Evolutionary conservation across 2,797 vertebrate species (phyloP).

Genomic region (Varecia variegata): DNA sequence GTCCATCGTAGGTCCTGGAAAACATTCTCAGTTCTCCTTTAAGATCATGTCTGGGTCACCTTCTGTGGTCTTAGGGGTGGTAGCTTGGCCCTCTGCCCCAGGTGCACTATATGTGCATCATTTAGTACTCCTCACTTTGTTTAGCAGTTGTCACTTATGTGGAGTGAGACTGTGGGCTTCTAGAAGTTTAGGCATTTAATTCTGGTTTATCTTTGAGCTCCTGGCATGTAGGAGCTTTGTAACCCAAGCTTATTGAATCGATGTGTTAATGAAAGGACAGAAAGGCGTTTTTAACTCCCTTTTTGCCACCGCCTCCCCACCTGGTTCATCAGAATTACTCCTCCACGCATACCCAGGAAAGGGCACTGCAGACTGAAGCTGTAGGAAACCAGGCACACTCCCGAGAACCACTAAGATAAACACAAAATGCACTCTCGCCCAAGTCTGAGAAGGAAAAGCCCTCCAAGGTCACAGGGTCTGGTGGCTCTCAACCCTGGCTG

Average conservation of each 20-base stretch:
- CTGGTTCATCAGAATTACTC: neutral
- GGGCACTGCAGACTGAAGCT: neutral
- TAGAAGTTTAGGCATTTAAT: neutral
- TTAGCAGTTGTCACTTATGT: neutral
- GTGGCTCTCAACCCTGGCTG: constrained; percentile 64
- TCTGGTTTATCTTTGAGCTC: neutral
- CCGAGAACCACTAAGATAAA: constrained; percentile 71
- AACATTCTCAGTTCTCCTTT: neutral
- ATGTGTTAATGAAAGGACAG: neutral
- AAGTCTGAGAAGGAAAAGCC: constrained; percentile 51
- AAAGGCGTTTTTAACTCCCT: neutral
- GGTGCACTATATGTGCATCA: too few species aligned
- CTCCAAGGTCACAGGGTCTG: constrained; percentile 63
- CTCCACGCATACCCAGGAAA: neutral
- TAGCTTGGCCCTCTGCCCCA: neutral
- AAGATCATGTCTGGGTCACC: neutral
- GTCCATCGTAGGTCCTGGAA: neutral
- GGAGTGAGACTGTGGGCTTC: neutral
- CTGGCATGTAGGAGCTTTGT: neutral
- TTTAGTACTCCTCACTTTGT: neutral
- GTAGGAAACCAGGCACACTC: constrained; percentile 34
- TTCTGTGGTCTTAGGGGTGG: neutral
- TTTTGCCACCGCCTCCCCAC: neutral
- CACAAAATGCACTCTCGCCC: constrained; percentile 48
- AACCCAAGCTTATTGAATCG: neutral